Percentiles rank a stretch among this genome's conserved stretches.
Evolutionary conservation across 2,113 vertebrate species (phyloP).

Genomic region (Athene cunicularia): DNA sequence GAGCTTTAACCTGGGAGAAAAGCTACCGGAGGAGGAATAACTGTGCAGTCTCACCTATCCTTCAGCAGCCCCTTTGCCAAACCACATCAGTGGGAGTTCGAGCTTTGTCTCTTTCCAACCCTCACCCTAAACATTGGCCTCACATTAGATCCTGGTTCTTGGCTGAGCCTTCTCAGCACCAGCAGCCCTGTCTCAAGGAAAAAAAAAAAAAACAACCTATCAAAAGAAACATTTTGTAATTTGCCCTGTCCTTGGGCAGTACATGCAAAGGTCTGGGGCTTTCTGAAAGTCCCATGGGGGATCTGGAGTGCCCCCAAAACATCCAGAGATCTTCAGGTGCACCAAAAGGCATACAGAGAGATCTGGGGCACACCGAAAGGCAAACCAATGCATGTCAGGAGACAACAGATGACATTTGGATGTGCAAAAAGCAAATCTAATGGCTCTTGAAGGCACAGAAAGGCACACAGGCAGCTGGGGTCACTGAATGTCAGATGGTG

Average conservation of each 20-base stretch:
- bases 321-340: not conserved
- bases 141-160: not conserved
- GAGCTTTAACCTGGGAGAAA: not conserved
- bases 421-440: not conserved
- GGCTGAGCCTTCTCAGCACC: not conserved
- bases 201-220: not conserved
- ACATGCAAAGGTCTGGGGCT: not conserved
- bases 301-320: not conserved
- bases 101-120: not conserved
- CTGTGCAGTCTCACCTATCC: not conserved
- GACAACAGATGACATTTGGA: not conserved
- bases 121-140: not conserved
- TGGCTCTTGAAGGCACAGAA: not conserved
- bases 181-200: not conserved
- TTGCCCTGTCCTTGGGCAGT: not conserved
- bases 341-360: accelerated
- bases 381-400: not conserved
- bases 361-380: not conserved
- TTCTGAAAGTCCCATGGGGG: not conserved
- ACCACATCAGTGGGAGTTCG: not conserved
- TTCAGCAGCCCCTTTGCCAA: not conserved
- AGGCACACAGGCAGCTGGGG: not conserved
- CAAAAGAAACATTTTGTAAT: not conserved
- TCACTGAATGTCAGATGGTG: not conserved
- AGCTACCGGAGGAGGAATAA: not conserved